Percentiles rank a stretch among this genome's conserved stretches.
Conservation (phyloP, 2,888 invertebrate genomes). For the Selenia dentaria region DNA sequence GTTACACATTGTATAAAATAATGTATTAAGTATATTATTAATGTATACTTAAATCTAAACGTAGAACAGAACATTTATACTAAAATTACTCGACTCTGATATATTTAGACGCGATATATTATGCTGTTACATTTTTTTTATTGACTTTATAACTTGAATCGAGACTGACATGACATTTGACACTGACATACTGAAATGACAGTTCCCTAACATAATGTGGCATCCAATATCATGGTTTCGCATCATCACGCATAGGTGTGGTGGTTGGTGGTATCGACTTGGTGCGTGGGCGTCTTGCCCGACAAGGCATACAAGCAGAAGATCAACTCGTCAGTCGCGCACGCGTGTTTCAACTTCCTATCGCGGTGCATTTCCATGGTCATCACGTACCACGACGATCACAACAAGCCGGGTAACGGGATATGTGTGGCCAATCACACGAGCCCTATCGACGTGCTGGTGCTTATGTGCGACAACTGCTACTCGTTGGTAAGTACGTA, state of each 20-base stretch:
- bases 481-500: conserved; percentile 95
- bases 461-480: conserved; percentile 98
- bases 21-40: too few species aligned
- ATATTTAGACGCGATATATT: too few species aligned
- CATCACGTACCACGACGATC: conserved; percentile 93
- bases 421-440: conserved; percentile 99
- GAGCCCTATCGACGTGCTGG: conserved; percentile 98
- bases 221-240: neutral
- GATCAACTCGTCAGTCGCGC: conserved; percentile 91
- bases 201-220: neutral
- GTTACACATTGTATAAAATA: too few species aligned
- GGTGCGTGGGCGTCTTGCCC: conserved; percentile 93
- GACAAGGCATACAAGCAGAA: conserved; percentile 91
- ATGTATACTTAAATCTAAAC: too few species aligned
- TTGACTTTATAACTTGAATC: too few species aligned
- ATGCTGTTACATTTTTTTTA: too few species aligned
- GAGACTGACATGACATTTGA: neutral
- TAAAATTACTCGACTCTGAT: too few species aligned
- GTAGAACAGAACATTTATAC: too few species aligned
- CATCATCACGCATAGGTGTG: conserved; percentile 86
- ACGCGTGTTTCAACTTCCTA: conserved; percentile 96
- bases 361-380: conserved; percentile 96
- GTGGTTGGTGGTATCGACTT: conserved; percentile 94
- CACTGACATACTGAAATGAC: neutral
- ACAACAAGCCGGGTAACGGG: conserved; percentile 91